These are phyloP conservation scores for Drosophila littoralis DNA, from an alignment of 1,140 invertebrate species.

Conservation along the genomic window DNA sequence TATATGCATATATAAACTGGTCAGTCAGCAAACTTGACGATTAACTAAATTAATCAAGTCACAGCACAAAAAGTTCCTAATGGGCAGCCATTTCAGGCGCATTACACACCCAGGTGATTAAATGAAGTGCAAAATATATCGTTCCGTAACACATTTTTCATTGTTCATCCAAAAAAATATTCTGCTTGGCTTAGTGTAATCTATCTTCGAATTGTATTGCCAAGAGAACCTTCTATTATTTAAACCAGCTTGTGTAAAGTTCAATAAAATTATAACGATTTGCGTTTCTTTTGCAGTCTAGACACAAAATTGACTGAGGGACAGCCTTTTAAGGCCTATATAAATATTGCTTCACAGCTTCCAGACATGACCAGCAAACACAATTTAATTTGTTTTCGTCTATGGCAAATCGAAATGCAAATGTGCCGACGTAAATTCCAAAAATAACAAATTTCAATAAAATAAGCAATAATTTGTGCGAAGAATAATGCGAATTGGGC, in stretches of 20 bases:
- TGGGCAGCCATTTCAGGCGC: too few species aligned
- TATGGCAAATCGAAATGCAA: slow-evolving; percentile 25
- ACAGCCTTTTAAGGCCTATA: slow-evolving; percentile 30
- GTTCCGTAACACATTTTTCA: too few species aligned
- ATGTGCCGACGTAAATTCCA: slow-evolving; percentile 19
- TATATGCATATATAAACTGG: too few species aligned
- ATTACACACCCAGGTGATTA: too few species aligned
- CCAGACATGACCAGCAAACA: slow-evolving; percentile 37
- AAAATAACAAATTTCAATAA: slow-evolving; percentile 40
- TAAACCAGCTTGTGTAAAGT: slow-evolving; percentile 8
- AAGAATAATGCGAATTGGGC: slow-evolving; percentile 20
- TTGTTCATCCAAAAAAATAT: neutral
- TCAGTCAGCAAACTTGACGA: too few species aligned
- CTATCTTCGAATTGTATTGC: slow-evolving; percentile 7
- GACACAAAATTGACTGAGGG: slow-evolving; percentile 25
- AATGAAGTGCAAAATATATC: neutral
- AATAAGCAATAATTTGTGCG: slow-evolving; percentile 30
- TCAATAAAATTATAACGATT: slow-evolving; percentile 42
- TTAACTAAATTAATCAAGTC: too few species aligned
- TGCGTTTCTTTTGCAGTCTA: slow-evolving; percentile 30
- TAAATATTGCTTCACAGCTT: slow-evolving; percentile 30
- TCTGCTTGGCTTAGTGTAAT: slow-evolving; percentile 5
- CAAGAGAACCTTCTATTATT: slow-evolving; percentile 21
- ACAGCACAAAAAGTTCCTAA: too few species aligned
- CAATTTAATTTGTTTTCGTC: slow-evolving; percentile 42